These are phyloP conservation scores for Apamea crenata DNA, from an alignment of 2,888 invertebrate genomes.

Conservation along the genomic window DNA sequence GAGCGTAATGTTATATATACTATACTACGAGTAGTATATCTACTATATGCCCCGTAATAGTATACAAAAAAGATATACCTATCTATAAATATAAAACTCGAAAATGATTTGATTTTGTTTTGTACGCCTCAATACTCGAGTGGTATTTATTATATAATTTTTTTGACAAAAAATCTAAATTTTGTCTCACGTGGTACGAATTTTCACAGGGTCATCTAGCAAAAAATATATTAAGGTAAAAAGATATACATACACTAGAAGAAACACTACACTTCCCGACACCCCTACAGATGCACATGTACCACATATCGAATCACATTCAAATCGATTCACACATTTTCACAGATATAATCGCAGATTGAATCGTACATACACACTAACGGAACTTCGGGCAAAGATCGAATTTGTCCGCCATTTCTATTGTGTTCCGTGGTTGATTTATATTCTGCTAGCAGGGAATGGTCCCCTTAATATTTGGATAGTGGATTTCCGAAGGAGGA, in stretches of 20 bases:
- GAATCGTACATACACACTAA: constrained; percentile 1
- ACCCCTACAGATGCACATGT: background rate
- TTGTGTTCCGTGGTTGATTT: constrained; percentile 44
- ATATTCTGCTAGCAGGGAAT: constrained; percentile 23
- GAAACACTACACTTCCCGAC: background rate
- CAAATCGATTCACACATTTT: constrained; percentile 18
- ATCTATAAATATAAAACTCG: too few relatives aligned
- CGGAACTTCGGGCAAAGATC: constrained; percentile 6
- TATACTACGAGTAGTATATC: background rate
- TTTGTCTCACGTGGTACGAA: too few relatives aligned
- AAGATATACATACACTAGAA: background rate
- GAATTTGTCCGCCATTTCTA: constrained; percentile 9
- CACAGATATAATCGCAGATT: constrained; percentile 11
- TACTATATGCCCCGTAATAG: background rate
- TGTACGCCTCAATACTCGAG: too few relatives aligned
- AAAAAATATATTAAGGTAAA: background rate
- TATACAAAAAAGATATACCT: background rate
- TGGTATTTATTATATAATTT: too few relatives aligned
- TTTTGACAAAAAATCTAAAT: too few relatives aligned
- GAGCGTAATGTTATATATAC: background rate
- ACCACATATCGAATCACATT: background rate
- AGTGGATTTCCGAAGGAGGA: constrained; percentile 39
- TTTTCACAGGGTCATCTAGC: too few relatives aligned
- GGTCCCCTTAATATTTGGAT: constrained; percentile 39
- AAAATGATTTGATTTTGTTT: too few relatives aligned